Evolutionary conservation across 2,888 invertebrate genomes (phyloP).

Genomic region (Germaria angustata): DNA sequence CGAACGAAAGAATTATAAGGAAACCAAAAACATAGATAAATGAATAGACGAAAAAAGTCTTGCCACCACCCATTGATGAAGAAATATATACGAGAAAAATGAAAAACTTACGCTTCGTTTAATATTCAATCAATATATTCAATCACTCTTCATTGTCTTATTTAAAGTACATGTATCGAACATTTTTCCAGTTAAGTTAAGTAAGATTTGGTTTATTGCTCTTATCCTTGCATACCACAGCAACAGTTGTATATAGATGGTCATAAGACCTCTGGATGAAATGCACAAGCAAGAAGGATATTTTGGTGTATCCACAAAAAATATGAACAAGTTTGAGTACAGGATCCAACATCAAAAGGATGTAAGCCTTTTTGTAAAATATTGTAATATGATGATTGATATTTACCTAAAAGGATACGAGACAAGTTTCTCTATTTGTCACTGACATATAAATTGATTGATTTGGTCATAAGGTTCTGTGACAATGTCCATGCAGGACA

Average conservation of each 20-base stretch:
- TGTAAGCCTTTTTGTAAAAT: no score
- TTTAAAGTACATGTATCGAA: not conserved
- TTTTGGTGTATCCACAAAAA: not conserved
- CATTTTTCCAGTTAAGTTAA: not conserved
- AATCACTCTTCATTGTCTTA: not conserved
- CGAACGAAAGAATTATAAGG: not conserved
- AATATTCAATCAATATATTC: constrained; percentile 50
- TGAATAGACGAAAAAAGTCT: not conserved
- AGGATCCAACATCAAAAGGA: no score
- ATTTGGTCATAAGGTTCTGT: no score
- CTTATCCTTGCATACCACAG: not conserved
- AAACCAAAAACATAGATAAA: not conserved
- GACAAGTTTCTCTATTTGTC: no score
- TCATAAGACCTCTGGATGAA: not conserved
- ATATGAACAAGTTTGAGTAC: no score
- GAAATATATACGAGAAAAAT: constrained; percentile 25
- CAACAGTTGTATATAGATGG: not conserved
- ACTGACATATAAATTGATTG: no score
- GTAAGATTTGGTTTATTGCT: not conserved
- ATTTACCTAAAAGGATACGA: no score
- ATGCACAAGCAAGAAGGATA: not conserved
- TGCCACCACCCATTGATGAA: constrained; percentile 34
- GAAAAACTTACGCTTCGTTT: constrained; percentile 43
- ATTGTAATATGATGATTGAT: no score
- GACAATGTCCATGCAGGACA: no score